Evolutionary conservation across 2,797 vertebrate species (phyloP), one percentile per base, ranked within the genome.

Genomic region (Chelon auratus): DNA sequence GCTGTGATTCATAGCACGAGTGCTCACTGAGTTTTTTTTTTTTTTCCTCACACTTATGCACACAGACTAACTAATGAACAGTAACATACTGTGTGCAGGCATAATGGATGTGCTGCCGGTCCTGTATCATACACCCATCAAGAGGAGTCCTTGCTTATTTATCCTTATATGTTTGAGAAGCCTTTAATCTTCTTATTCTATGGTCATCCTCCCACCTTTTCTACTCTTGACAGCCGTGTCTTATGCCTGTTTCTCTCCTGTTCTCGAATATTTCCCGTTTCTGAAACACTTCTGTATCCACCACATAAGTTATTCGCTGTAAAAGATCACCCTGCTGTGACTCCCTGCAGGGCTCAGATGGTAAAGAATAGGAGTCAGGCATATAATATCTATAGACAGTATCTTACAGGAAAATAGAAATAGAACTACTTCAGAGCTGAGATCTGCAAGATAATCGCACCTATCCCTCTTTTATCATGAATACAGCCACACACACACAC

Each of bases 1-100:
- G 52, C 65, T 70, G 56, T 75, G 56, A 78, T 54, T 68, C 54
- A 78, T 55, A 59, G 30, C 45, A 65, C 4, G 4, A 59, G 26
- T 20, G 17, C 43, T 62, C 15, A 33, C 14, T 15, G 1, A 20
- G 26, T 62, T 80, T 54, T 75, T 56, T 58, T 33, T 33, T 33
- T 33, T 33, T 33, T 33, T 33, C 2, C 30, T 77, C 69, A 67
- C 47, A 62, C 18, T 57, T 24, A 14, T 67, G 61, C 47, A 71
- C 30, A 70, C 13, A 43, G 36, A 39, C 57, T 17, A 22, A 56
- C 33, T 54, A 53, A 68, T 68, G 24, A 50, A 36, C 45, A 52
- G 45, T 26, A 20, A 63, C 36, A 64, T 57, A 55, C 45, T 39
- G 48, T 54, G 14, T 56, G 33, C 39, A 53, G 24, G 30, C 36